phyloP scores from a whole-genome alignment of 2,113 vertebrate genomes.

The Microtus ochrogaster region DNA sequence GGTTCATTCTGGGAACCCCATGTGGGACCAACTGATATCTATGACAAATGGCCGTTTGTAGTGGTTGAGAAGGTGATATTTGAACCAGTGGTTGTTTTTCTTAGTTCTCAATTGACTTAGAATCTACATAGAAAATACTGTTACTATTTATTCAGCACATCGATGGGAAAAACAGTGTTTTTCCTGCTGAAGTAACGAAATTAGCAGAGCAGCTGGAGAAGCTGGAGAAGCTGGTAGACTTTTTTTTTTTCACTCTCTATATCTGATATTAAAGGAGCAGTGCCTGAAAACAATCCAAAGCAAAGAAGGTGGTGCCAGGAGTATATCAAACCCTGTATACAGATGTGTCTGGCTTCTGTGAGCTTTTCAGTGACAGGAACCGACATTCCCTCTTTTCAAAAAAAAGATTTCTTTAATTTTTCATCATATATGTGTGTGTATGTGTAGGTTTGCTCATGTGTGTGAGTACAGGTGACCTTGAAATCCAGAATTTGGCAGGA shows the following conservation, averaged over 20 bases:
- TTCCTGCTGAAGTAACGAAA: neutral
- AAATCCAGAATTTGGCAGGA: neutral
- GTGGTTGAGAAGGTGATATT: neutral
- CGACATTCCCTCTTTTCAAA: neutral
- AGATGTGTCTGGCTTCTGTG: neutral
- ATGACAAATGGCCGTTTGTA: neutral
- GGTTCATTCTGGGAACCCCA: neutral
- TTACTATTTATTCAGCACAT: neutral
- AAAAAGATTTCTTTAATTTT: no score
- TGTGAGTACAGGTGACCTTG: neutral
- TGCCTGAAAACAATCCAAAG: constrained; percentile 25
- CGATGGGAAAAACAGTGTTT: neutral
- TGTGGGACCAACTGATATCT: neutral
- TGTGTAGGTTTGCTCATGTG: neutral
- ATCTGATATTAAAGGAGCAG: neutral
- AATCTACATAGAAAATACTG: neutral
- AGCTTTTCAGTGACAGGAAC: neutral
- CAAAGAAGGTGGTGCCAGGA: neutral
- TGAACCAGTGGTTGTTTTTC: neutral
- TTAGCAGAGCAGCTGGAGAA: neutral
- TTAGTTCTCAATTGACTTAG: constrained; percentile 22
- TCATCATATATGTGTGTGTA: neutral
- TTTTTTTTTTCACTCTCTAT: neutral
- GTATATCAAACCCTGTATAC: neutral
- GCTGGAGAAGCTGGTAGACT: neutral